These are phyloP conservation scores for Anguilla marmorata DNA, from an alignment of 2,797 vertebrate genomes.

Conservation along the genomic window DNA sequence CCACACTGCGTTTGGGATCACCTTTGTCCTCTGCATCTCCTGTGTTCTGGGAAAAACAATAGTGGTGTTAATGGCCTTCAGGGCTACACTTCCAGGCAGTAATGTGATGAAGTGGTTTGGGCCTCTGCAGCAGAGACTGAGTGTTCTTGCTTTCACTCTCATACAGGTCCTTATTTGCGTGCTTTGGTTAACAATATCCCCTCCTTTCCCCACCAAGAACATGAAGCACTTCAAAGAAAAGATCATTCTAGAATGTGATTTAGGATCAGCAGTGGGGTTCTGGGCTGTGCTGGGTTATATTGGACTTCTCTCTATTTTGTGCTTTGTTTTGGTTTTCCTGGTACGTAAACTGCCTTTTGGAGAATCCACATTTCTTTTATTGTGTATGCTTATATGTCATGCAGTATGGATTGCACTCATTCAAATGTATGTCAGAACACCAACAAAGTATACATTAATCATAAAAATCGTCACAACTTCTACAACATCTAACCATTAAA, in stretches of 20 bases:
- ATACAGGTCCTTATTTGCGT: slow-evolving; percentile 38
- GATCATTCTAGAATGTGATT: not conserved
- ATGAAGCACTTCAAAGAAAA: slow-evolving; percentile 41
- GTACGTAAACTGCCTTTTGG: slow-evolving; percentile 31
- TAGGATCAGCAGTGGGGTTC: slow-evolving; percentile 25
- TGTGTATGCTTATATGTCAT: slow-evolving; percentile 42
- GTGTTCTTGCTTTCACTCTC: slow-evolving; percentile 33
- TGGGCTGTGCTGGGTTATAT: slow-evolving; percentile 37
- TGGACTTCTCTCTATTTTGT: slow-evolving; percentile 43
- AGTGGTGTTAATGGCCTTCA: slow-evolving; percentile 45
- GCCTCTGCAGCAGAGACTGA: slow-evolving; percentile 37
- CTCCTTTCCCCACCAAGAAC: slow-evolving; percentile 36
- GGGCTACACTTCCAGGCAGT: slow-evolving; percentile 35
- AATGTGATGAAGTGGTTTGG: slow-evolving; percentile 44
- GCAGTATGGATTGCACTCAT: slow-evolving; percentile 37
- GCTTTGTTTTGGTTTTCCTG: slow-evolving; percentile 46
- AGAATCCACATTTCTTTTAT: slow-evolving; percentile 21
- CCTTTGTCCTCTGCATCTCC: slow-evolving; percentile 39
- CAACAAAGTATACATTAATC: slow-evolving; percentile 54
- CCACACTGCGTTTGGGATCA: slow-evolving; percentile 38
- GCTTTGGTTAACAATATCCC: slow-evolving; percentile 45
- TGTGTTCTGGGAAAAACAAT: slow-evolving; percentile 46
- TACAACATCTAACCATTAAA: not conserved
- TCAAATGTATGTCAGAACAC: slow-evolving; percentile 43
- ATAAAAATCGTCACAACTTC: slow-evolving; percentile 41